A percentile compares a stretch with the other conserved stretches of the same genome.
These are phyloP conservation scores for Eptatretus burgeri DNA, from an alignment of 2,113 vertebrate genomes.

Conservation along the genomic window DNA sequence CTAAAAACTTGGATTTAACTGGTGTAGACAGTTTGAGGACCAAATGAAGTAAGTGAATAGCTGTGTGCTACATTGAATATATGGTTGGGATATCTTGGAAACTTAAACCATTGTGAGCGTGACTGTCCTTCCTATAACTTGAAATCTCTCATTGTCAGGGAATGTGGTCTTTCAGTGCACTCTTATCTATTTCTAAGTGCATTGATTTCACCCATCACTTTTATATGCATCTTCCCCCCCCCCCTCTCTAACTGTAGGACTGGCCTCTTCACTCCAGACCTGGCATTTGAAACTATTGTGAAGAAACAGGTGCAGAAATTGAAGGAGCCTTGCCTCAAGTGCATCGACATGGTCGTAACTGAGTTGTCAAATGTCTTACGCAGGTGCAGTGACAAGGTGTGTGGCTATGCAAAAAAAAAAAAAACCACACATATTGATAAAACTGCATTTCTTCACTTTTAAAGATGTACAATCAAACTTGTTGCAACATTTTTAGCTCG, in stretches of 20 bases:
- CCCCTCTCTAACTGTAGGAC: conserved; percentile 56
- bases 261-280: conserved; percentile 98
- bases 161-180: neutral
- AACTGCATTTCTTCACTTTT: too few species aligned
- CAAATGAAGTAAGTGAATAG: too few species aligned
- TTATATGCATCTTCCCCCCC: neutral
- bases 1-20: too few species aligned
- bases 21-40: too few species aligned
- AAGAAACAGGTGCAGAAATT: conserved; percentile 99
- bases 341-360: conserved; percentile 99
- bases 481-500: neutral
- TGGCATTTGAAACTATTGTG: conserved; percentile 99
- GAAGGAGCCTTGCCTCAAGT: conserved; percentile 98
- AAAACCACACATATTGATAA: neutral
- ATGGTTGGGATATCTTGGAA: too few species aligned
- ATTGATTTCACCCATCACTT: neutral
- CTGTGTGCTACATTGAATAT: too few species aligned
- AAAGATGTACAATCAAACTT: neutral
- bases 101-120: conserved; percentile 8
- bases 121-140: conserved; percentile 6
- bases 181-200: neutral
- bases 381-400: conserved; percentile 96
- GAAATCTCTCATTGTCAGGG: neutral
- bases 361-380: conserved; percentile 99
- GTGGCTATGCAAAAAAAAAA: conserved; percentile 11